Evolutionary conservation across 2,797 vertebrate genomes (phyloP), one percentile per base, ranked within the genome.

Genomic region (Pelochelys cantorii): DNA sequence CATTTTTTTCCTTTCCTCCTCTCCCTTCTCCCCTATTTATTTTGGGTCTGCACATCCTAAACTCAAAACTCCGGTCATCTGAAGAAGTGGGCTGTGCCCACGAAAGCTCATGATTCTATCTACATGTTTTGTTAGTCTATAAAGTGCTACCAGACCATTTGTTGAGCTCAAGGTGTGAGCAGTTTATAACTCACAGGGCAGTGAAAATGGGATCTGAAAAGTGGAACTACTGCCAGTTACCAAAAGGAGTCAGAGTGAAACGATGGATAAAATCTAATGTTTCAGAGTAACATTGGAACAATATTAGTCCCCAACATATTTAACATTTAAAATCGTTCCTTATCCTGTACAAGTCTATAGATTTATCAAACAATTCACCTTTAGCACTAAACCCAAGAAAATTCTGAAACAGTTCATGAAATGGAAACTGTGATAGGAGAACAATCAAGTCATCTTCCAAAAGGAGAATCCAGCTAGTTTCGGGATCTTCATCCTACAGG

Each of bases 381-480:
- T 98, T 98, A 90, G 98, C 97, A 56, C 98, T 98, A 97, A 99
- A 98, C 7, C 99, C 99, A n/a, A 99, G 98, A 96, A 99, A 98
- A 78, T 99, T 98, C 54, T 99, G 99, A 95, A 99, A 99, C 82
- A 99, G 98, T 84, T 99, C 98, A 96, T 99, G 98, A 97, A 99
- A 99, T 0, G 99, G 99, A 90, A 99, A 99, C 97, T 99, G 99
- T 92, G 98, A 99, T 86, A 99, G 97, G 25, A 99, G 97, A 29
- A 97, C 97, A 90, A 99, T 98, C 87, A 99, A 98, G 94, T 99
- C 99, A 83, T 99, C 99, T 96, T 99, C 99, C 85, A 98, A 98
- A 86, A 99, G 98, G 29, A 99, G 97, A 97, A 99, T 94, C 99
- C 99, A 99, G 97, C 99, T 99, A 81, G 98, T 99, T 89, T 99